Evolutionary conservation across 2,797 vertebrate species (phyloP), one percentile per base, ranked within the genome.

Genomic region (Bufotes viridis): DNA sequence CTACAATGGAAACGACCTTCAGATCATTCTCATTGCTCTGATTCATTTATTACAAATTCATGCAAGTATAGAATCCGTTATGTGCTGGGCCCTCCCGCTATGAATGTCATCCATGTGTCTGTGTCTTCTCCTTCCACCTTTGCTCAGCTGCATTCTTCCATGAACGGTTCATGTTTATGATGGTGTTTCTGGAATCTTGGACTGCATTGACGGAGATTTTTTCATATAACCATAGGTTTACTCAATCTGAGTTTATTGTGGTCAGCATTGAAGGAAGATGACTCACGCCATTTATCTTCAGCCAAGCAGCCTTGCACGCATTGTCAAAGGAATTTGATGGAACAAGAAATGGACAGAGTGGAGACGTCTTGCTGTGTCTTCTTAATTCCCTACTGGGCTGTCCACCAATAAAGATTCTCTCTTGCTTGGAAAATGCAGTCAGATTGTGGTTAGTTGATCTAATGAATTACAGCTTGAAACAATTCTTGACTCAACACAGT

Each of bases 191-290:
- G 80, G 51, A 89, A 63, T 79, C 18, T 69, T 53, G 72, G 72
- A 81, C 72, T 29, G 34, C 15, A 42, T 29, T 26, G 67, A 55
- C 51, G 22, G 84, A 83, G 80, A 82, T 87, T 83, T 72, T 89
- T 89, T 67, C 42, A 76, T 53, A 26, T 61, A 89, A 86, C 63
- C 61, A 89, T 49, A 72, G 81, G 74, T 87, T 67, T 72, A n/a
- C 88, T 82, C 51, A 58, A 86, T 89, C 78, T 82, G 49, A 86
- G 67, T 86, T 60, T 82, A 87, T 82, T 89, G 88, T 55, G 84
- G 88, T 83, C 80, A 74, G 61, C 55, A 83, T 72, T 87, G 70
- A 83, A 57, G 80, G 85, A 60, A 67, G 69, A 83, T 83, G 80
- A 89, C 79, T 89, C 88, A 87, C 84, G 12, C 58, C 83, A 20